Percentiles rank a stretch among this genome's conserved stretches.
Conservation (phyloP, 2,113 vertebrate genomes). For the Podiceps cristatus region DNA sequence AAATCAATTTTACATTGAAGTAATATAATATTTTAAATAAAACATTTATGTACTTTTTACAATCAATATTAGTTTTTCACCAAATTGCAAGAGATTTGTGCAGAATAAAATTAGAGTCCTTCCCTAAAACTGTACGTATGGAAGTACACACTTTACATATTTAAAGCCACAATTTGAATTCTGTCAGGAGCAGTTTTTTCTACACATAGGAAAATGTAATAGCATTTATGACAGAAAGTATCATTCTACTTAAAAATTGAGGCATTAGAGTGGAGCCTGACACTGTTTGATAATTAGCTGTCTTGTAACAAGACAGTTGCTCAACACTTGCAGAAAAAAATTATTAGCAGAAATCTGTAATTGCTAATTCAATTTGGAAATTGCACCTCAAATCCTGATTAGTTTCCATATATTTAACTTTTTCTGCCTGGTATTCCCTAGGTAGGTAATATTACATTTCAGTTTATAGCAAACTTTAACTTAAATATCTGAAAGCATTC, state of each 20-base stretch:
- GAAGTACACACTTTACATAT: background rate
- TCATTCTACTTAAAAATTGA: background rate
- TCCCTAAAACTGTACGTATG: accelerated
- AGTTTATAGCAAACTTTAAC: background rate
- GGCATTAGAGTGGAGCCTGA: background rate
- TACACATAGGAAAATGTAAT: background rate
- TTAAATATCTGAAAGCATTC: background rate
- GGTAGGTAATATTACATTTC: background rate
- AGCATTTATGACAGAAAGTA: background rate
- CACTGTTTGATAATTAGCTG: background rate
- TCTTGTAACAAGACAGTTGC: background rate
- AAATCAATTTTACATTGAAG: background rate
- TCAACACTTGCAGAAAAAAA: background rate
- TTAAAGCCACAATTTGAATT: background rate
- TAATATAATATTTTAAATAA: background rate
- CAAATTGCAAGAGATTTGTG: background rate
- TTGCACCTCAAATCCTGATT: background rate
- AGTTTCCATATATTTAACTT: background rate
- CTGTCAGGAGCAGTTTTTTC: background rate
- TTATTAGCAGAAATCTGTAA: background rate
- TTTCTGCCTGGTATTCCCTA: background rate
- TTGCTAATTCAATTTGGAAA: background rate
- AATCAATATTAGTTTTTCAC: background rate
- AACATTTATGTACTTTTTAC: background rate
- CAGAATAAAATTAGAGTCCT: background rate